Evolutionary conservation across 2,888 invertebrate species (phyloP), one percentile per base, ranked within the genome.

Genomic region (Coremacera marginata): DNA sequence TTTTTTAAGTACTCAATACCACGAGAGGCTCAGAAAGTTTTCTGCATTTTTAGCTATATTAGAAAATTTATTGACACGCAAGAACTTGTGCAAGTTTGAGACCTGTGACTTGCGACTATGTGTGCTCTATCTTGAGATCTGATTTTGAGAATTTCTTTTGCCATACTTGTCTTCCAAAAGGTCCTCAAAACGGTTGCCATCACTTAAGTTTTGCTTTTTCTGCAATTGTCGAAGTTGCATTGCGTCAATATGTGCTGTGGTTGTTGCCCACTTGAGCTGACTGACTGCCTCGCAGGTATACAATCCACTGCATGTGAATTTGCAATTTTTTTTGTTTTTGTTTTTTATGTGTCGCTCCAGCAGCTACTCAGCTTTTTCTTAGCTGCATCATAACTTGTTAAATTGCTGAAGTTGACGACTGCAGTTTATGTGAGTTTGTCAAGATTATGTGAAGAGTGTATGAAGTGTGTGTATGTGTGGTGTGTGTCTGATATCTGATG

Each of bases 381-480:
- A 25, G 25, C 31, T 22, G 37, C 67, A 37, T 55, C 65, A 67
- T 22, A 74, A 74, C 65, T 74, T 74, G 65, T 67, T 22, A 65
- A 74, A 74, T 74, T 74, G 74, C 65, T 67, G 57, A 74, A 74
- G 65, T 74, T 74, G 67, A 11, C 67, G n/a, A 19, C 68, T 25
- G 55, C 55, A 44, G 49, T 44, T 44, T 11, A 44, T 44, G 44
- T 44, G 44, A 44, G 44, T 44, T 44, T 44, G 7, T 44, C 44
- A 44, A 44, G 44, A 14, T 8, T 7, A 2, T 44, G 11, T 44
- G 44, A 37, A 8, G 8, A 11, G 44, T 44, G 44, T 44, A 11
- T 1, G 37, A 37, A 37, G 37, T 37, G 37, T 37, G 31, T 31
- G 31, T 31, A 4, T 31, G 31, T 31, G 31, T 37, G 37, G 14